A percentile compares a stretch with the other conserved stretches of the same genome.
phyloP scores from a whole-genome alignment of 2,888 invertebrate species.

The Catocala sponsa region DNA sequence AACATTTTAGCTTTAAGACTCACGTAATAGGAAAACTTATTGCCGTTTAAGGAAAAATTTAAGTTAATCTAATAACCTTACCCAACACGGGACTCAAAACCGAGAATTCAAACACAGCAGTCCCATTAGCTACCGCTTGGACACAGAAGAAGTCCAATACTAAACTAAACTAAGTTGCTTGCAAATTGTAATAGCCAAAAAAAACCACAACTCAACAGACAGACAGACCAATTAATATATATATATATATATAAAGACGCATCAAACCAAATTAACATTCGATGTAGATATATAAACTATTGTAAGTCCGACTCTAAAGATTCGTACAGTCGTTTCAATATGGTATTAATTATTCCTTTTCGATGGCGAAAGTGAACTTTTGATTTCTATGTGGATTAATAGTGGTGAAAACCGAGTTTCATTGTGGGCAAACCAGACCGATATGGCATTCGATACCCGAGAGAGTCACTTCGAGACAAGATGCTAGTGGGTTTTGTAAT shows the following conservation, averaged over 20 bases:
- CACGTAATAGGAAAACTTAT: no score
- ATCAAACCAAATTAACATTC: slow-evolving; percentile 36
- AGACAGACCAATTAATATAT: no score
- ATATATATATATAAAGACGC: slow-evolving; percentile 8
- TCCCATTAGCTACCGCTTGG: no score
- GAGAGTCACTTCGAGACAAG: slow-evolving; percentile 4
- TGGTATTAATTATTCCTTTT: slow-evolving; percentile 43
- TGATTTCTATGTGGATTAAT: slow-evolving; percentile 70
- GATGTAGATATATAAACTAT: slow-evolving; percentile 31
- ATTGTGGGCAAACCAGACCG: slow-evolving; percentile 33
- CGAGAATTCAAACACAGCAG: no score
- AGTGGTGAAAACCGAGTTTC: slow-evolving; percentile 37
- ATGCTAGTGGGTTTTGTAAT: slow-evolving; percentile 30
- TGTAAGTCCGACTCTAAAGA: slow-evolving; percentile 28
- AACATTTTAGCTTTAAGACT: no score
- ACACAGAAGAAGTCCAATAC: no score
- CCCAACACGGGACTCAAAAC: no score
- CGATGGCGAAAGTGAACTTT: slow-evolving; percentile 73
- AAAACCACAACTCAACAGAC: no score
- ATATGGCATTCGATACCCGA: slow-evolving; percentile 43
- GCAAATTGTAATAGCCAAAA: no score
- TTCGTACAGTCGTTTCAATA: slow-evolving; percentile 20
- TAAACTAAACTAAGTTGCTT: no score
- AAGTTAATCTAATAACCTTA: no score
- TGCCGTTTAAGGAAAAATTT: no score